A percentile compares a stretch with the other conserved stretches of the same genome.
Evolutionary conservation across 2,797 vertebrate species (phyloP).

Genomic region (Spatula clypeata): DNA sequence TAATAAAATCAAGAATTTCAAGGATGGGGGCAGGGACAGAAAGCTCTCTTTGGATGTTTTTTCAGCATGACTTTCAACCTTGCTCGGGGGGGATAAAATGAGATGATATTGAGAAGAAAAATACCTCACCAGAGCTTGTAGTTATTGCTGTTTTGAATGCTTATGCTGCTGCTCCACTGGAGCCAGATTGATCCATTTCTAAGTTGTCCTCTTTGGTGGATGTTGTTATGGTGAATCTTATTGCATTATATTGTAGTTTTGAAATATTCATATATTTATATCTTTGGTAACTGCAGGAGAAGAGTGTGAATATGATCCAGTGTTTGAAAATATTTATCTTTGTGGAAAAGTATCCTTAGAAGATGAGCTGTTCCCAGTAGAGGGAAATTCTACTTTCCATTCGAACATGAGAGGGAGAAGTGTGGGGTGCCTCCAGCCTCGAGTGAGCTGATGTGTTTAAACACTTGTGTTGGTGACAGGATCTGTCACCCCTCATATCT

Average conservation of each 20-base stretch:
- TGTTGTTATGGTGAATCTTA: slow-evolving; percentile 57
- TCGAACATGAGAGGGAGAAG: not conserved
- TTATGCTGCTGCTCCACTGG: slow-evolving; percentile 33
- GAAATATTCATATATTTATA: slow-evolving; percentile 51
- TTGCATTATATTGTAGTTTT: slow-evolving; percentile 71
- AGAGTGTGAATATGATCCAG: not conserved
- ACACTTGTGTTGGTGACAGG: not conserved
- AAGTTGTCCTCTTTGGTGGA: slow-evolving; percentile 70
- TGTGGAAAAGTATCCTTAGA: not conserved
- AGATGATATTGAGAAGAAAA: slow-evolving; percentile 74
- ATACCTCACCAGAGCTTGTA: slow-evolving; percentile 45
- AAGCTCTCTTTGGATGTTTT: not conserved
- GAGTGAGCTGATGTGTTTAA: not conserved
- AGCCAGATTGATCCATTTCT: slow-evolving; percentile 79
- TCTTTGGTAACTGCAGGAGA: not conserved
- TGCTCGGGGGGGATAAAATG: slow-evolving; percentile 71
- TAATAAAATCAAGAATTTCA: slow-evolving; percentile 65
- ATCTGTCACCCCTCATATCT: not conserved
- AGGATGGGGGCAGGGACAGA: not conserved
- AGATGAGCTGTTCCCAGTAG: not conserved
- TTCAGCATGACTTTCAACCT: slow-evolving; percentile 61
- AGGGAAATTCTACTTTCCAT: not conserved
- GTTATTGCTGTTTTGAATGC: slow-evolving; percentile 77
- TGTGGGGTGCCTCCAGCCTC: not conserved
- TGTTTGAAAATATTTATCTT: slow-evolving; percentile 44